Percentiles rank a stretch among this genome's conserved stretches.
These are phyloP conservation scores for Heliconius erato DNA, from an alignment of 2,888 invertebrate genomes.

Conservation along the genomic window DNA sequence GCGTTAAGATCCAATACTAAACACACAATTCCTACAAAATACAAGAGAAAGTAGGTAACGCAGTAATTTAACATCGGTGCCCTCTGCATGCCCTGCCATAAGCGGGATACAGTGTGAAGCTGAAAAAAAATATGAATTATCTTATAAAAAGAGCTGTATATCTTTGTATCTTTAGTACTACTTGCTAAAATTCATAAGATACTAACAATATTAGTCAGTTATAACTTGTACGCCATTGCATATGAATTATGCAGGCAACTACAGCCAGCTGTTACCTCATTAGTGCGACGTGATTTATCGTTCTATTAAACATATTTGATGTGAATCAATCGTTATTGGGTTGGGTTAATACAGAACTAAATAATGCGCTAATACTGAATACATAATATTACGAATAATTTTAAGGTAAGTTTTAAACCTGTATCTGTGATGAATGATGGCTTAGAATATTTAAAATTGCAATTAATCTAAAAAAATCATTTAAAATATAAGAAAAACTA, in stretches of 20 bases:
- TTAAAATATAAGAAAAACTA: too few relatives aligned
- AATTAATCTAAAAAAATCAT: neutral
- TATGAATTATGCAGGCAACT: neutral
- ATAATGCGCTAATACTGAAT: neutral
- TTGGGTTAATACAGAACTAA: neutral
- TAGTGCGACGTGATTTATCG: constrained; percentile 10
- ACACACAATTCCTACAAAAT: too few relatives aligned
- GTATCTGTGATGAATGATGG: neutral
- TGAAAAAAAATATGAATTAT: too few relatives aligned
- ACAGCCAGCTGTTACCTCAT: constrained; percentile 11
- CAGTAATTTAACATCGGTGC: too few relatives aligned
- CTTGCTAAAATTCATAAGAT: too few relatives aligned
- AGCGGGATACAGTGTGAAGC: too few relatives aligned
- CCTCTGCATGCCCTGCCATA: too few relatives aligned
- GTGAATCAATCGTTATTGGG: neutral
- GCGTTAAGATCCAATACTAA: too few relatives aligned
- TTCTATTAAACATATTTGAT: constrained; percentile 22
- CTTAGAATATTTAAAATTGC: neutral
- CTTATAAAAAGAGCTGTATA: too few relatives aligned
- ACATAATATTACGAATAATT: neutral
- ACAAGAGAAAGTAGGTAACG: too few relatives aligned
- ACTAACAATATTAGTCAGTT: neutral
- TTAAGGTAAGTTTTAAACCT: neutral
- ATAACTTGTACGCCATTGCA: too few relatives aligned
- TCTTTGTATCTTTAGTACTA: too few relatives aligned